Evolutionary conservation across 2,888 invertebrate genomes (phyloP), one percentile per base, ranked within the genome.

Genomic region (Steromphala cineraria): DNA sequence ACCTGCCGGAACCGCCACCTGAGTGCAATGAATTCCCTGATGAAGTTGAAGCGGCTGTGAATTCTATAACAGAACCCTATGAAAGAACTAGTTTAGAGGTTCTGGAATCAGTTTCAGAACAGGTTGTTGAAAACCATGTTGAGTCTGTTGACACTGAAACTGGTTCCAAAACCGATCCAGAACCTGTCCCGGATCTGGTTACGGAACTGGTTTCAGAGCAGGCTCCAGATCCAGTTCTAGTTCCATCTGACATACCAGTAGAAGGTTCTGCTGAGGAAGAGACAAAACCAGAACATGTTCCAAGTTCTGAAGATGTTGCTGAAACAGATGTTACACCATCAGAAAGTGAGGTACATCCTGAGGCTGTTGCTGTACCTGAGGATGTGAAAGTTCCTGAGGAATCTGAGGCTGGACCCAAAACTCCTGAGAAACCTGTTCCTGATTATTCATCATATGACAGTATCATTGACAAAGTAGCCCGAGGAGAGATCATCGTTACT

Each of bases 381-480:
- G 56, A 17, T 19, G 75, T 19, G 28, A 21, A 75, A 21, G 52
- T 46, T 46, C 52, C 17, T 40, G 53, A 53, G 75, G 36, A 52
- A 24, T 21, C 21, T 17, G 53, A 19, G 46, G 46, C 24, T 19
- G 46, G 17, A 75, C 15, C 53, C 15, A 21, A 8, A 46, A 53
- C 24, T 75, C 52, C n/a, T 46, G 53, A 75, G 53, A 21, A 17
- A 75, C 52, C 53, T 17, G 75, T 52, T 46, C 17, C 53, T 46
- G 46, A 21, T 75, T 36, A 28, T 13, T 62, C 28, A 28, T 62
- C 62, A 17, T 62, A 52, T 52, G 75, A 75, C 24, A 52, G 52
- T n/a, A 75, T 75, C 40, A 75, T 75, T 75, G 75, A 75, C 28
- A 24, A 75, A n/a, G 75, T 75, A 7, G 75, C 75, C 15, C 19